Evolutionary conservation across 2,888 invertebrate species (phyloP).

Genomic region (Lepidocyrtoides sp.): DNA sequence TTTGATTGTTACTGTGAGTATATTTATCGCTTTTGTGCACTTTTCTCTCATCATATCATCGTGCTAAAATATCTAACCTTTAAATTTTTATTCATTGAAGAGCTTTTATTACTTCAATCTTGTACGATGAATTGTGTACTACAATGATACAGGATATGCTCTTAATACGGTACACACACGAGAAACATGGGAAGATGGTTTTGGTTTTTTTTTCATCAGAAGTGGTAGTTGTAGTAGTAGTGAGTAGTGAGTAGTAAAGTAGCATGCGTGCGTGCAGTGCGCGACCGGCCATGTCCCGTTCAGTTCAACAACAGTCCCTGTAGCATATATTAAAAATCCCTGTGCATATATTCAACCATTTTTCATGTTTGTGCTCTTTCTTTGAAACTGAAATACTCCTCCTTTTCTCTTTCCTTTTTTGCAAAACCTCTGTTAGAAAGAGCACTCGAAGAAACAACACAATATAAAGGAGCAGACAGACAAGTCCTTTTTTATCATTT

Average conservation of each 20-base stretch:
- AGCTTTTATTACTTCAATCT: slow-evolving; percentile 7
- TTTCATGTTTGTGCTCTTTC: not conserved
- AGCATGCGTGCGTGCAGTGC: slow-evolving; percentile 56
- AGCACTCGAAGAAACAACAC: not conserved
- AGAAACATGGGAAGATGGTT: slow-evolving; percentile 49
- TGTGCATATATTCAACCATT: slow-evolving; percentile 55
- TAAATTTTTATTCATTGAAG: not conserved
- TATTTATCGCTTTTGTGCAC: too few relatives aligned
- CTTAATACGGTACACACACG: slow-evolving; percentile 72
- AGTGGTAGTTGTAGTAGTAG: too few relatives aligned
- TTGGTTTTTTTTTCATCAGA: not conserved
- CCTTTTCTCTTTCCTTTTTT: not conserved
- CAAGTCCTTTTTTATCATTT: not conserved
- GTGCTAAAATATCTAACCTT: too few relatives aligned
- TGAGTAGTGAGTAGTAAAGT: slow-evolving; percentile 25
- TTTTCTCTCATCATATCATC: too few relatives aligned
- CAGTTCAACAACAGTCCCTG: slow-evolving; percentile 72
- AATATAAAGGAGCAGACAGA: too few relatives aligned
- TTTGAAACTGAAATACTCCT: not conserved
- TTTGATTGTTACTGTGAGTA: too few relatives aligned
- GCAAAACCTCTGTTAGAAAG: slow-evolving; percentile 5
- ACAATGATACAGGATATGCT: slow-evolving; percentile 75
- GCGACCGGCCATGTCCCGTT: slow-evolving; percentile 74
- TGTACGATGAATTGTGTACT: slow-evolving; percentile 6
- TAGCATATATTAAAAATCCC: slow-evolving; percentile 63